A percentile compares a stretch with the other conserved stretches of the same genome.
Evolutionary conservation across 2,888 invertebrate species (phyloP).

Genomic region (Scrobipalpa costella): DNA sequence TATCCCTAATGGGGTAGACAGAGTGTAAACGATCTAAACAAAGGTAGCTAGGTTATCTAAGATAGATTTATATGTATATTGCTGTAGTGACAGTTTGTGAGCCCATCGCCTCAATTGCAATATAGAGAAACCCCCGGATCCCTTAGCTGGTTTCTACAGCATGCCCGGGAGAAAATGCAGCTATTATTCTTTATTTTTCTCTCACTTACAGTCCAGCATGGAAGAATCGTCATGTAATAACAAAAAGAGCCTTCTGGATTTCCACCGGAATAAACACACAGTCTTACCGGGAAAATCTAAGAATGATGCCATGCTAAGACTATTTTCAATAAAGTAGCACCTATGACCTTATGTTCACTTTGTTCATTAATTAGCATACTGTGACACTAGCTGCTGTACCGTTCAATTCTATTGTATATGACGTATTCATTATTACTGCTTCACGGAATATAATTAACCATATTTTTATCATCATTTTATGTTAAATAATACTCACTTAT

Average conservation of each 20-base stretch:
- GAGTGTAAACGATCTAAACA: too few species aligned
- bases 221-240: too few species aligned
- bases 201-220: too few species aligned
- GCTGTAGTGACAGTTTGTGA: too few species aligned
- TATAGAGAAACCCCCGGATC: too few species aligned
- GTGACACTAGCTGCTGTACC: neutral
- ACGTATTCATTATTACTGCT: neutral
- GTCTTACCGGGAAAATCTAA: conserved; percentile 4
- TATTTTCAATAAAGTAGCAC: conserved; percentile 3
- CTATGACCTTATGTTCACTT: conserved; percentile 1
- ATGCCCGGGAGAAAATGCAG: too few species aligned
- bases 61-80: too few species aligned
- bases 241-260: neutral
- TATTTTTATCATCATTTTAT: neutral
- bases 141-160: too few species aligned
- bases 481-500: neutral
- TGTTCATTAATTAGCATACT: conserved; percentile 5
- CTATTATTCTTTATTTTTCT: too few species aligned
- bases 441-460: neutral
- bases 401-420: conserved; percentile 2
- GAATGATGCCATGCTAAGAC: neutral
- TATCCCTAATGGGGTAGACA: too few species aligned
- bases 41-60: too few species aligned
- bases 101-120: too few species aligned
- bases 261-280: neutral